Evolutionary conservation across 2,888 invertebrate species (phyloP), one percentile per base, ranked within the genome.

Genomic region (Melieria picta): DNA sequence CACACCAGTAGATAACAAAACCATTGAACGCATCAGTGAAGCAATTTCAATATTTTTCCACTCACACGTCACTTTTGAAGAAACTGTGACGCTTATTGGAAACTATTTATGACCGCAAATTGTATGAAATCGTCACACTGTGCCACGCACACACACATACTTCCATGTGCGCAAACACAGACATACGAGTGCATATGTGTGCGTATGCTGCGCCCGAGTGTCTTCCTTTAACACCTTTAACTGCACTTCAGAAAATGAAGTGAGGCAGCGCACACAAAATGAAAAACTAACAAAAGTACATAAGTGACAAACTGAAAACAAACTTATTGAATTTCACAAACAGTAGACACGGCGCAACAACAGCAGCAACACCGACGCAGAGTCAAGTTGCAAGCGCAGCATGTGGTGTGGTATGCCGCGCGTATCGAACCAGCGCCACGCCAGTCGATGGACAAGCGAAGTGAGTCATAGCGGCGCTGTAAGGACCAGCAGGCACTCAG

Each of bases 261-360:
- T 43, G 13, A 43, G 11, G 9, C 30, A 30, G 30, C 3, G 30
- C 30, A 30, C 30, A 30, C 30, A 30, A 30, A 30, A 30, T 30
- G 43, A 48, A 43, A 45, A 9, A 52, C 30, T 50, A 42, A 43
- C 11, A 45, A 6, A 13, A 16, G 60, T 60, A 47, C 42, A 50
- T 66, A 16, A 60, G 60, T 13, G 11, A 42, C 58, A 30, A 52
- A 52, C 6, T 45, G 16, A 67, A 67, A 50, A 45, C 67, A 61
- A 67, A 67, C 67, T 67, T 67, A 67, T 67, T 67, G 67, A 67
- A 67, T 67, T 52, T 60, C 67, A 67, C 67, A 67, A 67, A 67
- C 16, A 67, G 52, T 52, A 67, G 67, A 67, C 13, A 52, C 52
- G 10, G 5, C 52, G 4, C 13, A 52, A 50, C 7, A 52, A 52